Conservation (phyloP, 2,888 invertebrate genomes). For the Harmothoe impar region DNA sequence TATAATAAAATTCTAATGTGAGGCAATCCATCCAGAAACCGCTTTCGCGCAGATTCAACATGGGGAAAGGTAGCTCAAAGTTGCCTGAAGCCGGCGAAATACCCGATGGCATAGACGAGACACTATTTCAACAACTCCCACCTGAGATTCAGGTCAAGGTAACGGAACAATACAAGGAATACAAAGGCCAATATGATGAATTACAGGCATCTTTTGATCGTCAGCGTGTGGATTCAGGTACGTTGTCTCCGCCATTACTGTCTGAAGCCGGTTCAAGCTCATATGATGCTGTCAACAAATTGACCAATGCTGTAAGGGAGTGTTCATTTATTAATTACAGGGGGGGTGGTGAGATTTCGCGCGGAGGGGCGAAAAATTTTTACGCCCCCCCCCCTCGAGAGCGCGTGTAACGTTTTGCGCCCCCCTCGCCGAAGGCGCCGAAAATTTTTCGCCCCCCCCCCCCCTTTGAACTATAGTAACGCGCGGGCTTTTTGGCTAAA, state of each 20-base stretch:
- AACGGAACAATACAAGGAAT: slow-evolving; percentile 36
- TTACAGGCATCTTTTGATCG: slow-evolving; percentile 30
- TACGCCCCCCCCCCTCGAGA: too few relatives aligned
- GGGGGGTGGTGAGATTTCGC: neutral
- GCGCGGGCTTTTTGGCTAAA: too few relatives aligned
- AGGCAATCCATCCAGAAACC: slow-evolving; percentile 16
- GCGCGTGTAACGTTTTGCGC: too few relatives aligned
- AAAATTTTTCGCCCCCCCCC: too few relatives aligned
- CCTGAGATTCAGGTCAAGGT: neutral
- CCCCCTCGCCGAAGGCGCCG: too few relatives aligned
- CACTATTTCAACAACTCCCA: slow-evolving; percentile 45
- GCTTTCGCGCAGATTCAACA: slow-evolving; percentile 54
- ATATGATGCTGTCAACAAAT: too few relatives aligned
- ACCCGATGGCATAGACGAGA: slow-evolving; percentile 11
- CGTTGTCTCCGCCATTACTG: slow-evolving; percentile 6
- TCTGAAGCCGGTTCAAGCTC: neutral
- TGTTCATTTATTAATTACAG: neutral
- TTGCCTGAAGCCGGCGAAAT: slow-evolving; percentile 38
- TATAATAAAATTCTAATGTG: too few relatives aligned
- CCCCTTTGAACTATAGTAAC: too few relatives aligned
- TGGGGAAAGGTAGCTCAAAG: slow-evolving; percentile 58
- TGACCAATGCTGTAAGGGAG: neutral
- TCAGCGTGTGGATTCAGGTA: slow-evolving; percentile 47
- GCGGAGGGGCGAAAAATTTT: too few relatives aligned
- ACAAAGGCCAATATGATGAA: slow-evolving; percentile 27